phyloP scores from a whole-genome alignment of 2,797 vertebrate species.

The Semotilus atromaculatus region DNA sequence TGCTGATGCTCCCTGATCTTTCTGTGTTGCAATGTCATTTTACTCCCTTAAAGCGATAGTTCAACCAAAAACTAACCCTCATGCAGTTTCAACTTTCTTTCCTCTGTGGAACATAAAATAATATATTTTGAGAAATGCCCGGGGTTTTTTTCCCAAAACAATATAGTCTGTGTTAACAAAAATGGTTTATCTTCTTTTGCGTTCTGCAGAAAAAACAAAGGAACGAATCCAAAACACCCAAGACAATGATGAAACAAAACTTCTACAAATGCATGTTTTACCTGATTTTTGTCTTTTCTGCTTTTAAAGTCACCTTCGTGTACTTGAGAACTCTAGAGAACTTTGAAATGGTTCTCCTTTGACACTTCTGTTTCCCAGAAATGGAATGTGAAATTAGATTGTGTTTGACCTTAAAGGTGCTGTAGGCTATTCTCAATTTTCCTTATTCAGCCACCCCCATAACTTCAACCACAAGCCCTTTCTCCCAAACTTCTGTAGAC shows the following conservation, averaged over 20 bases:
- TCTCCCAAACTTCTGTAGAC: neutral
- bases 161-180: neutral
- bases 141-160: neutral
- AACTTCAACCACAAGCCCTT: neutral
- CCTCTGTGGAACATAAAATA: neutral
- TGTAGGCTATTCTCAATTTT: neutral
- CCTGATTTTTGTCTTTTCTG: neutral
- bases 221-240: neutral
- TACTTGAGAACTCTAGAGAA: conserved; percentile 29
- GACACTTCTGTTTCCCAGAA: conserved; percentile 37
- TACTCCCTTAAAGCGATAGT: neutral
- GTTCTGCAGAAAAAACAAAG: neutral
- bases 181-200: neutral
- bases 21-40: conserved; percentile 38
- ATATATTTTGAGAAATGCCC: neutral
- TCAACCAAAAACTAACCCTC: neutral
- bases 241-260: neutral
- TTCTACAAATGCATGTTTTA: neutral
- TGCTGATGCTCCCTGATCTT: neutral
- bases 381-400: conserved; percentile 53
- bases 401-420: conserved; percentile 43
- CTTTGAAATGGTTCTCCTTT: conserved; percentile 2
- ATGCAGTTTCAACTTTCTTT: neutral
- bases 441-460: neutral
- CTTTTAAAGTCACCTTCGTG: conserved; percentile 17